Evolutionary conservation across 53 echinoderm and acorn worm species (phyloP).

Genomic region (Echinometra lucunter): DNA sequence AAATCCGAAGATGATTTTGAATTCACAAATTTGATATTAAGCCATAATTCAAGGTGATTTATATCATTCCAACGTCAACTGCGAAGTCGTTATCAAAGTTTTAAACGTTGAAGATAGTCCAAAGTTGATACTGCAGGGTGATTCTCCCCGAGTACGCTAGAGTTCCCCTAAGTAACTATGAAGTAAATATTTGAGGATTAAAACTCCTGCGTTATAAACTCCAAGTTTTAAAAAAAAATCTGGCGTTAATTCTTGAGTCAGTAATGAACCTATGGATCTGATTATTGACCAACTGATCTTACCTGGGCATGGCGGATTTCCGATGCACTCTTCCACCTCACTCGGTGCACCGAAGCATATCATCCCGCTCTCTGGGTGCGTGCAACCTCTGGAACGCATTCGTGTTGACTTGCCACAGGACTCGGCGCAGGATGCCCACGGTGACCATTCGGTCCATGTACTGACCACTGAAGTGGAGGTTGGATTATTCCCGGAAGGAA

Average conservation of each 20-base stretch:
- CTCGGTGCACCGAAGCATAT: constrained; percentile 49
- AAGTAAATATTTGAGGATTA: too few species aligned
- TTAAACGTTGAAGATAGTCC: too few species aligned
- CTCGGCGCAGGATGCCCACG: constrained; percentile 36
- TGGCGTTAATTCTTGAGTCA: not conserved
- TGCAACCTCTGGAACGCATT: constrained; percentile 37
- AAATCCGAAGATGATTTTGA: too few species aligned
- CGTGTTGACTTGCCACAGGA: constrained; percentile 55
- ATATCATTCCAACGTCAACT: too few species aligned
- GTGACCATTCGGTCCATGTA: constrained; percentile 49
- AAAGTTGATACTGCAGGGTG: too few species aligned
- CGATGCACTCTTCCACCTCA: not conserved
- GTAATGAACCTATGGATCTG: not conserved
- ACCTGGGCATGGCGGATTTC: constrained; percentile 66
- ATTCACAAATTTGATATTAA: too few species aligned
- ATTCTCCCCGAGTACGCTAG: too few species aligned
- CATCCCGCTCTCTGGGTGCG: constrained; percentile 69
- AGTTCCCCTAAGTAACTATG: too few species aligned
- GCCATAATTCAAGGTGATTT: too few species aligned
- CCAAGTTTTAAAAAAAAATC: not conserved
- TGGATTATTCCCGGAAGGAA: not conserved
- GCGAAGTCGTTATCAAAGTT: too few species aligned
- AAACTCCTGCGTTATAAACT: too few species aligned
- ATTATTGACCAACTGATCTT: not conserved
- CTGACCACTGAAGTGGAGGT: constrained; percentile 40